Evolutionary conservation across 2,113 vertebrate genomes (phyloP), one percentile per base, ranked within the genome.

Genomic region (Tupaia tana): DNA sequence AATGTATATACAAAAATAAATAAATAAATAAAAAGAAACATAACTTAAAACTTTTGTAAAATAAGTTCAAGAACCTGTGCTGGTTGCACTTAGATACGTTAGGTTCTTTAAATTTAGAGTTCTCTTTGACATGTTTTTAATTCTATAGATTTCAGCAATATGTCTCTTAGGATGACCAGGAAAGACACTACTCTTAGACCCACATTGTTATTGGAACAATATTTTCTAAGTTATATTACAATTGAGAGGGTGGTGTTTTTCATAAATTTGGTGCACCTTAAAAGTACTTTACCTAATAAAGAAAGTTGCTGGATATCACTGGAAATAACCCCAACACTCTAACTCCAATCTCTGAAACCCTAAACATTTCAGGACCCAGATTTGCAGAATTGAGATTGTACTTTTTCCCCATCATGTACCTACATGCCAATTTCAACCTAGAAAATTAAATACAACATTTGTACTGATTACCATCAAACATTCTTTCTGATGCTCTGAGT

Each of bases 391-490:
- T 31, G 59, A 74, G 27, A 66, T 24, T 12, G 10, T 34, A 70
- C 14, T 0, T 27, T 54, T 20, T 34, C 27, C 58, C 22, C 6
- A 43, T 16, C 16, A 11, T 6, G 10, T 63, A 10, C 8, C 4
- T 63, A 43, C 3, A 25, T 59, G 3, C 3, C 1, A 20, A 3
- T 52, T 81, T 70, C 78, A 25, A 5, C 52, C 27, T 34, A 31
- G 27, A 14, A 82, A 90, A 52, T 7, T 64, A 54, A 86, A 61
- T 7, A 43, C 43, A 63, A 1, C 3, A 18, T 1, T 31, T 77
- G 0, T 15, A 54, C 0, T 31, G 24, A 27, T 0, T 4, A 22
- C 20, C 75, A 77, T 16, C 1, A 15, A 78, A n/a, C 6, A 18
- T 54, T 31, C 19, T 15, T 63, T 77, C 19, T 34, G 1, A 5